Conservation (phyloP, 2,797 vertebrate genomes). For the Intellagama lesueurii region DNA sequence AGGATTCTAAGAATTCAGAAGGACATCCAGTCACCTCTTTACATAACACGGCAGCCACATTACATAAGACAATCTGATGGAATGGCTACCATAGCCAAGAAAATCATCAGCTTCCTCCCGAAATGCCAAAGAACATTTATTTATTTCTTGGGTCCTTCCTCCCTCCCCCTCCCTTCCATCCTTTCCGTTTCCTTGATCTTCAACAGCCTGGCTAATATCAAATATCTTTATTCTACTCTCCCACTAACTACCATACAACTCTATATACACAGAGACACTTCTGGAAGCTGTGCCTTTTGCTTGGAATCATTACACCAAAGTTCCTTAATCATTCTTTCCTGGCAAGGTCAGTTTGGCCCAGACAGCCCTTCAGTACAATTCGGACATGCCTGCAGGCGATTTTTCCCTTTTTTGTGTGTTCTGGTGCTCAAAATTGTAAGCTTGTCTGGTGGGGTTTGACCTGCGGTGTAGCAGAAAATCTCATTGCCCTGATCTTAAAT, state of each 20-base stretch:
- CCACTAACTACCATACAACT: constrained; percentile 38
- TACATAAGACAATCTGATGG: constrained; percentile 24
- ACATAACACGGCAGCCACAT: constrained; percentile 2
- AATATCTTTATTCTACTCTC: constrained; percentile 21
- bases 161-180: background rate
- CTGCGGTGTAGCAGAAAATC: background rate
- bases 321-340: constrained; percentile 66
- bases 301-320: constrained; percentile 60
- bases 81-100: background rate
- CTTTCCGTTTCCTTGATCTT: constrained; percentile 31
- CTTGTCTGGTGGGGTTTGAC: background rate
- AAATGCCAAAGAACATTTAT: constrained; percentile 6
- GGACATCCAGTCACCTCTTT: background rate
- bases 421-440: constrained; percentile 28
- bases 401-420: constrained; percentile 16
- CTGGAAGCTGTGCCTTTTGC: constrained; percentile 18
- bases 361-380: constrained; percentile 57
- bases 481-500: no score
- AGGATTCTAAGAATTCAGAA: background rate
- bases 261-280: constrained; percentile 29
- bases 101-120: constrained; percentile 10
- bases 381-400: constrained; percentile 51
- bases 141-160: background rate
- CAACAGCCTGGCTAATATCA: constrained; percentile 37
- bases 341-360: constrained; percentile 60